A percentile compares a stretch with the other conserved stretches of the same genome.
Evolutionary conservation across 1,140 invertebrate species (phyloP).

Genomic region (Periplaneta americana): DNA sequence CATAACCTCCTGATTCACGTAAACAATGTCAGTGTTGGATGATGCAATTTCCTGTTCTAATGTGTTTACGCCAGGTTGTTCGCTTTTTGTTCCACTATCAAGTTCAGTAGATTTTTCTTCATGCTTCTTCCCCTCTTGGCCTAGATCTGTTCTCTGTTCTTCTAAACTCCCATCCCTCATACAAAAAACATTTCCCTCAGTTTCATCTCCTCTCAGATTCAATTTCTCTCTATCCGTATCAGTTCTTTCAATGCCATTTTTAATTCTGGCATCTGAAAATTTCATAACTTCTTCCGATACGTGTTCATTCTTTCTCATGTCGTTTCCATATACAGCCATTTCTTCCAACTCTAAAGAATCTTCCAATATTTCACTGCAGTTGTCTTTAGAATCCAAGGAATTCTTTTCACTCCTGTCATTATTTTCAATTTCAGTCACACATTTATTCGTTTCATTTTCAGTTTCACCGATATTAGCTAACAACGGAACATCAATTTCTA

Average conservation of each 20-base stretch:
- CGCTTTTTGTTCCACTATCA: too few relatives aligned
- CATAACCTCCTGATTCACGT: not conserved
- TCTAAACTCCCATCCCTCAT: too few relatives aligned
- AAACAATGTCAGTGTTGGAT: too few relatives aligned
- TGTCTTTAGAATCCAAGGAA: too few relatives aligned
- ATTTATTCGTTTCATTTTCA: not conserved
- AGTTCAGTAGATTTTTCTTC: too few relatives aligned
- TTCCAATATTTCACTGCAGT: not conserved
- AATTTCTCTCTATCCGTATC: not conserved
- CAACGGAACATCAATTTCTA: not conserved
- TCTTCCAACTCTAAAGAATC: not conserved
- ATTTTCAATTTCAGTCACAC: not conserved
- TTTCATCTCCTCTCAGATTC: too few relatives aligned
- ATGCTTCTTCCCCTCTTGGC: too few relatives aligned
- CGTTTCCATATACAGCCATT: not conserved
- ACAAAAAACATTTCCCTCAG: too few relatives aligned
- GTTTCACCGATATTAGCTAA: not conserved
- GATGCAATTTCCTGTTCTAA: not conserved
- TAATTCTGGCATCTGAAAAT: not conserved
- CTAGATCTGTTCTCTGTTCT: too few relatives aligned
- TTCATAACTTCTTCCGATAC: not conserved
- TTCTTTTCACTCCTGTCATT: not conserved
- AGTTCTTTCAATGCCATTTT: not conserved
- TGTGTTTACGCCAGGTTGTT: too few relatives aligned
- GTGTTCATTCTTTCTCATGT: not conserved